Base-by-base conservation (phyloP, 2,888 invertebrate species). In the Helicoverpa assulta region DNA sequence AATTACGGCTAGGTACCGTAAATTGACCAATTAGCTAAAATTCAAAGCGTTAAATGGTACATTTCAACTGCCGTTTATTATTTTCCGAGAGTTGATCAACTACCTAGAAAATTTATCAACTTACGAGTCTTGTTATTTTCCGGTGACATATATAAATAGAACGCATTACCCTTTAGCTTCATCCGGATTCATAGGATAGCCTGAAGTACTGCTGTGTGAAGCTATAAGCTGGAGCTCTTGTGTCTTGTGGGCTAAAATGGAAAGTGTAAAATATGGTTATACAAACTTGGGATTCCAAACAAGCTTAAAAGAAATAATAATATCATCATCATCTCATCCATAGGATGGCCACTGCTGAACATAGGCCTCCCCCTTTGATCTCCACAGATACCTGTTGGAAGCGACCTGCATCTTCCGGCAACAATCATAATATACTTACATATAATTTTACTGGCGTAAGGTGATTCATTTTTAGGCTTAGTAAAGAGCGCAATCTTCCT, bases 401-500 rank as follows among this genome's bases (percentile, higher is more conserved):
- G 26, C 26, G 26, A 26, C 26, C n/a, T n/a, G n/a, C n/a, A n/a
- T n/a, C n/a, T n/a, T n/a, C n/a, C n/a, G n/a, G n/a, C n/a, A n/a
- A n/a, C n/a, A 52, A 12, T 2, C 52, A 10, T 3, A 8, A 10
- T 53, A 67, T 70, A 85, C 84, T 83, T 75, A 82, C 82, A 71
- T 16, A 55, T 19, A 40, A 50, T 68, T 57, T 47, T 77, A 61
- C 71, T 81, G 6, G 58, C 51, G 29, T 72, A 70, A 10, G 76
- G 59, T 37, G 33, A 16, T 2, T 79, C 79, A 61, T 73, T 83
- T 29, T 76, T 86, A 7, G 86, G 67, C n/a, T 72, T 75, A 19
- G 75, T 80, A 67, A 86, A 90, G 19, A 83, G 85, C 3, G 98
- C 98, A 89, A 98, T 98, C 86, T 97, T 97, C 86, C 97, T 97